These are phyloP conservation scores for Turritopsis rubra DNA, from an alignment of 30 jellyfish, hydroid and myxozoan species.

Conservation along the genomic window DNA sequence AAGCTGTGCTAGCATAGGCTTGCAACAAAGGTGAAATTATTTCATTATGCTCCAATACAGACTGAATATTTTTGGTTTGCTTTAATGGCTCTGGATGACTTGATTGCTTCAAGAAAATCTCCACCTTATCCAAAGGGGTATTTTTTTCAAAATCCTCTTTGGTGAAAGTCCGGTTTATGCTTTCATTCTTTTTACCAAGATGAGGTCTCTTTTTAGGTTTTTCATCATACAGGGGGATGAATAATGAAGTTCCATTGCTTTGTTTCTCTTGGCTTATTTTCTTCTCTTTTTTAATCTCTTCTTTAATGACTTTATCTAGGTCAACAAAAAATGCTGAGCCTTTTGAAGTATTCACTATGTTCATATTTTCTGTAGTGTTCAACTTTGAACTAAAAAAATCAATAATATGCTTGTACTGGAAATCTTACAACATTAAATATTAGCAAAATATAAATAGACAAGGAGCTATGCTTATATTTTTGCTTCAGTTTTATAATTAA, in stretches of 20 bases:
- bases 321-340: slow-evolving; percentile 33
- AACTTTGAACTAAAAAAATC: neutral
- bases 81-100: neutral
- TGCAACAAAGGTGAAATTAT: neutral
- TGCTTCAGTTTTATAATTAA: too few species aligned
- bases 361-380: neutral
- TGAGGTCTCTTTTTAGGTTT: neutral
- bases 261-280: slow-evolving; percentile 9
- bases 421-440: neutral
- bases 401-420: neutral
- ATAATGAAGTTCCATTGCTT: slow-evolving; percentile 26
- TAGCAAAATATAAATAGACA: too few species aligned
- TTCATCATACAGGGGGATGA: slow-evolving; percentile 20
- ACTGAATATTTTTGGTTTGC: neutral
- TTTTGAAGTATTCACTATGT: slow-evolving; percentile 4
- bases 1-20: neutral
- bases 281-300: slow-evolving; percentile 9
- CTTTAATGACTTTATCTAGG: slow-evolving; percentile 9
- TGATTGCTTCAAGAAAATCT: neutral
- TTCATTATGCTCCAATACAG: neutral
- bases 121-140: neutral
- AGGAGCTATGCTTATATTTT: too few species aligned
- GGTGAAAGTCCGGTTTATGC: slow-evolving; percentile 19
- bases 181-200: neutral
- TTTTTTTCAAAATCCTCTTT: neutral